Evolutionary conservation across 2,888 invertebrate genomes (phyloP), one percentile per base, ranked within the genome.

Genomic region (Fabriciana adippe): DNA sequence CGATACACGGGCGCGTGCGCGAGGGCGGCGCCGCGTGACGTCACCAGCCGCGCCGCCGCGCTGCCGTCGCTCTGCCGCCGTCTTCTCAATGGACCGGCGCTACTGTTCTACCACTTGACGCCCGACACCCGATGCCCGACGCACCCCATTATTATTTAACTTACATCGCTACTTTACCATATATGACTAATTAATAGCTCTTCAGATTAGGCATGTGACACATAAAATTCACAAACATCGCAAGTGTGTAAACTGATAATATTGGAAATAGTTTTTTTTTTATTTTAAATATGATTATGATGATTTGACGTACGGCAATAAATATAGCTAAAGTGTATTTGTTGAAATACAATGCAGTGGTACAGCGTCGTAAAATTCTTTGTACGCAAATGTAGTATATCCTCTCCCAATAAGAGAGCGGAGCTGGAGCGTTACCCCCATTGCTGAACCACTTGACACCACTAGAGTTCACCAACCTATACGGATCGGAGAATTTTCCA

Each of bases 1-100:
- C 92, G 91, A 92, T 92, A 92, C 84, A 72, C 78, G 84, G 81
- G 89, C 91, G 92, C 92, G 77, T 88, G 90, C 91, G 92, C 83
- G 88, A 80, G 80, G 81, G 81, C 74, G 78, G 79, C 79, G 80
- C 74, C 75, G 75, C 76, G 88, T 87, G 88, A 88, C 90, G 90
- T 89, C 89, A 89, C 84, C 74, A 75, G 73, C 71, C 83, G 84
- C 86, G 86, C 85, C 87, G 86, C 81, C 87, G 86, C 83, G 79
- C 76, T 80, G 76, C 76, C 75, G 71, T 74, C 77, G 72, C 72
- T 75, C 76, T 75, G 71, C 74, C 77, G 72, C 72, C 76, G 70
- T 78, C 78, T 79, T 80, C 79, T 78, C 81, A 80, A 78, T 78
- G 76, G 74, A 75, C 75, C 75, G 73, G 72, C 78, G 74, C 69